Evolutionary conservation across 2,888 invertebrate species (phyloP), one percentile per base, ranked within the genome.

Genomic region (Drosophila longiperda): DNA sequence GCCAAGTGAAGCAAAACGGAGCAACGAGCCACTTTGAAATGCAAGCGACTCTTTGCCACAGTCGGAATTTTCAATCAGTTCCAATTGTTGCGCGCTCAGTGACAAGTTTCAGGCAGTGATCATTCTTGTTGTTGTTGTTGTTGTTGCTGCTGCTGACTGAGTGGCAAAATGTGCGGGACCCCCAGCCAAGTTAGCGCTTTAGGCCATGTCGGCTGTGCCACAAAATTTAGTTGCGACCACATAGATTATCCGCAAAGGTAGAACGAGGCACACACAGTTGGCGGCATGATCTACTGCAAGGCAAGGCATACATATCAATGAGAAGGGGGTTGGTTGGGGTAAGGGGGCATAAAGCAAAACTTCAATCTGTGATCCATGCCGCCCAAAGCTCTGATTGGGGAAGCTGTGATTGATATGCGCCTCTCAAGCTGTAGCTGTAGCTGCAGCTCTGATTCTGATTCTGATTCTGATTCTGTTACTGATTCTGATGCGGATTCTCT

Each of bases 141-240:
- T 4, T 53, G 52, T 33, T 33, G 26, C 3, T 29, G 38, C 23
- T 49, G 26, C 2, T 3, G 36, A 17, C 26, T 80, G 89, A 91
- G 87, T 91, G 92, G 91, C 90, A 85, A 88, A 85, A 86, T 82
- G 83, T 66, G 75, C 58, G 75, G 91, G 92, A 92, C 92, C 92
- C 83, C 92, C 92, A 80, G 84, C 87, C 83, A 84, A 91, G 92
- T 90, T 92, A 91, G 89, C 91, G 91, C 91, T 90, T 91, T 87
- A 88, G 74, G 67, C 65, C 52, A 57, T 70, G 70, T 66, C 57
- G 59, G 64, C 63, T 66, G 71, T 69, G 78, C 73, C 36, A 55
- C 54, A 80, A 85, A 87, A 89, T 85, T 84, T 89, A 85, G 85
- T 89, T 74, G 78, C 90, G 75, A 83, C 77, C 90, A 88, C 82